Percentiles rank a stretch among this genome's conserved stretches.
phyloP scores from a whole-genome alignment of 2,888 invertebrate genomes.

The Boloria selene region DNA sequence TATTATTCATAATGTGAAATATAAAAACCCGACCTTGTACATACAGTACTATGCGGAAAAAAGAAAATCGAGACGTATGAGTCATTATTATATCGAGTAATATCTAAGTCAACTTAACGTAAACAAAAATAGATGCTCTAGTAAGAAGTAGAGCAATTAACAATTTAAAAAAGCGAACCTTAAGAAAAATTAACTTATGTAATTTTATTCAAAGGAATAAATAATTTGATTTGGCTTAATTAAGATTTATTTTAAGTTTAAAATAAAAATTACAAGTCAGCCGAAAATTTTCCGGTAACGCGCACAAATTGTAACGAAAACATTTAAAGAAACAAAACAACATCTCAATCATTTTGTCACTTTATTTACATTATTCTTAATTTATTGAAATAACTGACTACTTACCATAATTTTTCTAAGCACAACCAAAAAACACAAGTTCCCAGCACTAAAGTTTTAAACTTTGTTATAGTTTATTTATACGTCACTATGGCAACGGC shows the following conservation, averaged over 20 bases:
- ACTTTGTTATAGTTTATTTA: conserved; percentile 10
- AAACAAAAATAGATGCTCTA: too few species aligned
- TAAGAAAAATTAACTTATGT: too few species aligned
- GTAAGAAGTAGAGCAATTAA: too few species aligned
- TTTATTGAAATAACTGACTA: conserved; percentile 22
- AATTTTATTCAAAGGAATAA: too few species aligned
- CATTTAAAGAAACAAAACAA: not conserved
- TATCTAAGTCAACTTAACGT: too few species aligned
- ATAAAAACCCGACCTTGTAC: too few species aligned
- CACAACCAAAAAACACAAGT: conserved; percentile 40
- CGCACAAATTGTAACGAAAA: not conserved
- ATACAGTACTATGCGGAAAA: too few species aligned
- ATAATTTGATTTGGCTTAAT: too few species aligned
- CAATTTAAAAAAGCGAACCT: too few species aligned
- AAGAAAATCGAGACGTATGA: too few species aligned
- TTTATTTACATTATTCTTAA: not conserved
- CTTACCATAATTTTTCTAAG: conserved; percentile 47
- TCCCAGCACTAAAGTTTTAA: conserved; percentile 41
- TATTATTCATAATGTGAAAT: too few species aligned
- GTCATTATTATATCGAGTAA: too few species aligned
- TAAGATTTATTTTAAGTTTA: not conserved
- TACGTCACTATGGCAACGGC: conserved; percentile 67
- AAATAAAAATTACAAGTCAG: not conserved
- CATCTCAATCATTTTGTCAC: not conserved
- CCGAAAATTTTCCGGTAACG: conserved; percentile 2